Evolutionary conservation across 2,797 vertebrate species (phyloP), one percentile per base, ranked within the genome.

Genomic region (Xenentodon cancila): DNA sequence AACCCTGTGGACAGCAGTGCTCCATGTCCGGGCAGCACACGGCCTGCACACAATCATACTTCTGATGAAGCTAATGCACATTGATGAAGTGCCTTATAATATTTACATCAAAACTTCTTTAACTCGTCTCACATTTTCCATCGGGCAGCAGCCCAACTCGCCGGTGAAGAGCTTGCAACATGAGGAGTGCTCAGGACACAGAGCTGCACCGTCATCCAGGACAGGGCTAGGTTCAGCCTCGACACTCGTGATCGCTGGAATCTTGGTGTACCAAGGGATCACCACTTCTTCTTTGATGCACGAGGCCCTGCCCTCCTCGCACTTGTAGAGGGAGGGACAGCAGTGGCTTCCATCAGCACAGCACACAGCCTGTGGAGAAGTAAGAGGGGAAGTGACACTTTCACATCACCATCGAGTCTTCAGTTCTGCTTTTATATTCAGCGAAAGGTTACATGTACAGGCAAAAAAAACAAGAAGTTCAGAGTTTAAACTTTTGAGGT

Each of bases 1-100:
- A 96, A 44, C 94, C 95, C 0, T 64, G 56, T 0, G 96, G 96
- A 56, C 96, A 97, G 85, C 96, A 97, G 76, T 96, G 95, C 69
- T 88, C 52, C 45, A 76, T 85, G 47, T 96, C 96, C 1, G 71
- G 43, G 18, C 96, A 97, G 87, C 96, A 97, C 52, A 94, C 90
- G 0, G 94, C 96, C 96, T 97, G 84, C 45, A 65, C 25, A 68
- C 47, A 56, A 32, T 4, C 13, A 63, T 7, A 16, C 0, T 17
- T 22, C 1, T 50, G 22, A 22, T 30, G 21, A 13, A 25, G 13
- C 9, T 2, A 11, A 52, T 18, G 1, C 2, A 9, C 1, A 0
- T 44, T 46, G 61, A 72, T 53, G 22, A 16, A 11, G n/a, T 4
- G 0, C 20, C 9, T 51, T 30, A 44, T 30, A 55, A 68, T 61